phyloP scores from a whole-genome alignment of 2,888 invertebrate species.

The Gasteruption jaculator region DNA sequence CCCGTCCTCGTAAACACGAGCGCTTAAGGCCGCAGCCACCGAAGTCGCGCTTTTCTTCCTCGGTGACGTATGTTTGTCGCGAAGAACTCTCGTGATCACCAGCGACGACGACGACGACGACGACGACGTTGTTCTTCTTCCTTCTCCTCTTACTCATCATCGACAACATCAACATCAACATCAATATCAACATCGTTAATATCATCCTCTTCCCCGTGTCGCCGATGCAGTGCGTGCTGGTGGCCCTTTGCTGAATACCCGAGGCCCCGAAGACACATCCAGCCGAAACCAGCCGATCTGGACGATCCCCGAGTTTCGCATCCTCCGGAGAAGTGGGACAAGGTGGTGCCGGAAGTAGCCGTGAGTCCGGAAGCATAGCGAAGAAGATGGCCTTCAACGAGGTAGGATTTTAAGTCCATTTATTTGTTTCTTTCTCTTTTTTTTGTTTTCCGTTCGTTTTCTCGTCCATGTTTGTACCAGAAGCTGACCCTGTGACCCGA shows the following conservation, averaged over 20 bases:
- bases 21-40: slow-evolving; percentile 13
- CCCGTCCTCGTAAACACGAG: no score
- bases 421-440: neutral
- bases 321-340: slow-evolving; percentile 42
- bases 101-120: slow-evolving; percentile 23
- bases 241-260: slow-evolving; percentile 24
- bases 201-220: slow-evolving; percentile 10
- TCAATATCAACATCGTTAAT: neutral
- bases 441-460: no score
- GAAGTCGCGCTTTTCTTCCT: slow-evolving; percentile 23
- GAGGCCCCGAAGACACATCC: slow-evolving; percentile 30
- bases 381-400: slow-evolving; percentile 72
- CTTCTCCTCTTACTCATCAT: slow-evolving; percentile 10
- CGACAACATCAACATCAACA: neutral
- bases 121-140: slow-evolving; percentile 15
- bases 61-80: slow-evolving; percentile 47
- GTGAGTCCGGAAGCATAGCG: slow-evolving; percentile 46
- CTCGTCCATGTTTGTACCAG: no score
- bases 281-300: slow-evolving; percentile 25
- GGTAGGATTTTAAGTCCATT: slow-evolving; percentile 53
- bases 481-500: slow-evolving; percentile 11
- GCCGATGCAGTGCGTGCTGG: slow-evolving; percentile 21
- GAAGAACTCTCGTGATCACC: slow-evolving; percentile 32
- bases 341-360: slow-evolving; percentile 46
- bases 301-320: slow-evolving; percentile 25